Evolutionary conservation across 1,140 invertebrate species (phyloP), one percentile per base, ranked within the genome.

Genomic region (Holcopasites calliopsidis): DNA sequence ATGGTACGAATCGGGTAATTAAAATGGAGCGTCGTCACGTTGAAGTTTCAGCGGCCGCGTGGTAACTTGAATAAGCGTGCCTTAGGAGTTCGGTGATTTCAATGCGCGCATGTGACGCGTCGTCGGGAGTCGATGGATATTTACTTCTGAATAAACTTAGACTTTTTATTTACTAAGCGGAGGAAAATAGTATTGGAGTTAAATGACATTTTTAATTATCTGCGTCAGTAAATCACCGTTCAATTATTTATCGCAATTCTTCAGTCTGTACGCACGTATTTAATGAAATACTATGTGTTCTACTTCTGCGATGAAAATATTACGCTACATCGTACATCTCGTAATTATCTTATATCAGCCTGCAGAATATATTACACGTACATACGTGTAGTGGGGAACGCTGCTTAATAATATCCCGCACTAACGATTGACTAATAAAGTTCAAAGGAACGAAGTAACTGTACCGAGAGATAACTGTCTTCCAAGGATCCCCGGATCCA

Each of bases 71-170:
- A 75, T 60, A 60, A 13, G 0, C 6, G 5, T 2, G 5, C 2
- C 35, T 8, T 10, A 47, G 1, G 11, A 13, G n/a, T 50, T 8
- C 16, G 13, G 78, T 28, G 49, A 78, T 55, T 80, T 74, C 47
- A 42, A 74, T 42, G 62, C 47, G 68, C 23, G 50, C 7, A 54
- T 2, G 0, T 0, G 16, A 1, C 21, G 4, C 2, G 52, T 31
- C 26, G 21, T 35, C 52, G 5, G 26, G 21, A 35, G 31, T 71
- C 13, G 18, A n/a, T n/a, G n/a, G n/a, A n/a, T n/a, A n/a, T n/a
- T n/a, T n/a, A n/a, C n/a, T n/a, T n/a, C n/a, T n/a, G n/a, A n/a
- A n/a, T n/a, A n/a, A n/a, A n/a, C n/a, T n/a, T n/a, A n/a, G n/a
- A n/a, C n/a, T n/a, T n/a, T n/a, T n/a, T n/a, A n/a, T n/a, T n/a